Conservation (phyloP, 2,113 vertebrate species). For the Propithecus coquereli region DNA sequence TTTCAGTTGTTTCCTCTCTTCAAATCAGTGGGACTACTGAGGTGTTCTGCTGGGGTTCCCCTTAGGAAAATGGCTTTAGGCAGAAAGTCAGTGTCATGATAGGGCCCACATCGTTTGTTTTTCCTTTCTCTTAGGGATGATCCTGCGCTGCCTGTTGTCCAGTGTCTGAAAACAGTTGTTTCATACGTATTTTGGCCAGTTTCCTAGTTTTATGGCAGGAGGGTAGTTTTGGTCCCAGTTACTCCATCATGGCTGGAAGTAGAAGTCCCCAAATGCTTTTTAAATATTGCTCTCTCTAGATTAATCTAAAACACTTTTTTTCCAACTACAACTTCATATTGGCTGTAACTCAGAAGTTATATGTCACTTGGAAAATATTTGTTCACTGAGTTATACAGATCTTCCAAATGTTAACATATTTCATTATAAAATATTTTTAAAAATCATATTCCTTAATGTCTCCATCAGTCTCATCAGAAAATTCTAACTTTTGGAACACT, state of each 20-base stretch:
- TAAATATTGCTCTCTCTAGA: neutral
- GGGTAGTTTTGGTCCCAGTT: neutral
- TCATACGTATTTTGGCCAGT: neutral
- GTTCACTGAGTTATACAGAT: neutral
- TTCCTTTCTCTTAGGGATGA: neutral
- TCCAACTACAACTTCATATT: neutral
- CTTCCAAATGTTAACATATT: neutral
- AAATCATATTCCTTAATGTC: neutral
- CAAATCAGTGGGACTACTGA: neutral
- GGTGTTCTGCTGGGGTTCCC: neutral
- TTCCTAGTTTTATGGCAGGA: neutral
- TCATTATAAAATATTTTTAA: neutral
- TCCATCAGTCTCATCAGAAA: neutral
- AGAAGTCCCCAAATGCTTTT: neutral
- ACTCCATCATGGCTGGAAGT: neutral
- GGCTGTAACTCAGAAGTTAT: neutral
- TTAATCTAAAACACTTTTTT: neutral
- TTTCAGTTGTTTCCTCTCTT: neutral
- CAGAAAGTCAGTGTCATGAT: neutral
- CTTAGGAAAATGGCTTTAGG: neutral
- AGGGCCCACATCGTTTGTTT: neutral
- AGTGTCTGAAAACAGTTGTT: neutral
- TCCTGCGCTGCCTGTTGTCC: neutral
- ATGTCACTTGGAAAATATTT: neutral
- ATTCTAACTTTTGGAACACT: neutral